These are phyloP conservation scores for Pseudorasbora parva DNA, from an alignment of 2,113 vertebrate genomes.

Conservation along the genomic window DNA sequence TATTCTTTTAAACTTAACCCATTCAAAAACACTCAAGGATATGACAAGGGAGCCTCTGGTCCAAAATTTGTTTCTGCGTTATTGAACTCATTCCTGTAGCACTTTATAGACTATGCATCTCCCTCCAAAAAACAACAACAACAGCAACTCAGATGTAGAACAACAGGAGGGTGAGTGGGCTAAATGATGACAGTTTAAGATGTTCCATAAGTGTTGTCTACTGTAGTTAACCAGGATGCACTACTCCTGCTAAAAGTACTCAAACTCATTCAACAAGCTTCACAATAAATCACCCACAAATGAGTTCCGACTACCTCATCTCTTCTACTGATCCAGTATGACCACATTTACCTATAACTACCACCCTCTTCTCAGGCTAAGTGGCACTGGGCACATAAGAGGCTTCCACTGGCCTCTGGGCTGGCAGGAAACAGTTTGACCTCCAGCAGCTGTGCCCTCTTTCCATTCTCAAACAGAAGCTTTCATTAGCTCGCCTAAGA, in stretches of 20 bases:
- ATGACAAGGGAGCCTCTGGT: neutral
- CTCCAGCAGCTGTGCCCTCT: slow-evolving; percentile 33
- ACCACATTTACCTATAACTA: slow-evolving; percentile 31
- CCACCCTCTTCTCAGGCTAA: neutral
- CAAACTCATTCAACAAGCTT: neutral
- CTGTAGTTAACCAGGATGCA: neutral
- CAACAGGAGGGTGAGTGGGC: neutral
- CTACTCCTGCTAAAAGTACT: neutral
- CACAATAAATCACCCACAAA: neutral
- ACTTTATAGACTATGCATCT: no score
- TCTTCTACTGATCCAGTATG: neutral
- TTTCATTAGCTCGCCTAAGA: slow-evolving; percentile 48
- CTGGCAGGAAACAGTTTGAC: slow-evolving; percentile 44
- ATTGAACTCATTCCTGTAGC: no score
- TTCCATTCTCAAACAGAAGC: slow-evolving; percentile 30
- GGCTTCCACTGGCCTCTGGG: slow-evolving; percentile 28
- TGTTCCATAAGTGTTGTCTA: neutral
- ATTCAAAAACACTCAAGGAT: neutral
- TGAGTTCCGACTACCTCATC: neutral
- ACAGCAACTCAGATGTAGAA: neutral
- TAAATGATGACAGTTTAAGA: neutral
- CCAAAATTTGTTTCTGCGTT: no score
- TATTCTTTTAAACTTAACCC: neutral
- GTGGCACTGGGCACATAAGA: slow-evolving; percentile 22
- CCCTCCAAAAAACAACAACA: no score